Evolutionary conservation across 1,140 invertebrate genomes (phyloP).

Genomic region (Zaprionus gabonicus): DNA sequence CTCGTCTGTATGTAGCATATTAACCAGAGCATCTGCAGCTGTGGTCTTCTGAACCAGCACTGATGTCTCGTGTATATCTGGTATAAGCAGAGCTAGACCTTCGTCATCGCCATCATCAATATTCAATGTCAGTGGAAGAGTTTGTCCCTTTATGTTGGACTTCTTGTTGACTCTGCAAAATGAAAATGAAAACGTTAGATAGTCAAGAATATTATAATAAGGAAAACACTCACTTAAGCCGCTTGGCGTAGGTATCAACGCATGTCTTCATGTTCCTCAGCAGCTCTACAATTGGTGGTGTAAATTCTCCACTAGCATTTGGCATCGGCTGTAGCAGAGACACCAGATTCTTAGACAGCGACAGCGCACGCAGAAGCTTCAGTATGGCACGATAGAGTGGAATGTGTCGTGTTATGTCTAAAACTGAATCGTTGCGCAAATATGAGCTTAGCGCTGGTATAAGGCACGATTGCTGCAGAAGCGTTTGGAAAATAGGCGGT

Average conservation of each 20-base stretch:
- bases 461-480: conserved; percentile 92
- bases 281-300: conserved; percentile 88
- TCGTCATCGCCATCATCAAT: conserved; percentile 89
- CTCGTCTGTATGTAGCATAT: conserved; percentile 79
- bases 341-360: conserved; percentile 88
- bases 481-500: conserved; percentile 89
- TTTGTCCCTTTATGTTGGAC: conserved; percentile 84
- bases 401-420: conserved; percentile 97
- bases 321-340: conserved; percentile 88
- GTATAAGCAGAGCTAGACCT: conserved; percentile 93
- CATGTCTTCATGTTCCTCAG: conserved; percentile 94
- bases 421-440: conserved; percentile 96
- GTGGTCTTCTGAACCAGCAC: conserved; percentile 90
- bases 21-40: conserved; percentile 84
- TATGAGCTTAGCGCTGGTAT: conserved; percentile 95
- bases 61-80: conserved; percentile 94
- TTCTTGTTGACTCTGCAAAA: conserved; percentile 84
- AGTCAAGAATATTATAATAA: neutral
- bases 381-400: conserved; percentile 94
- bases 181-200: neutral
- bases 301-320: conserved; percentile 63
- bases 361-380: conserved; percentile 92
- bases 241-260: conserved; percentile 95
- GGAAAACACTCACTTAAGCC: conserved; percentile 88
- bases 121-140: conserved; percentile 80